These are phyloP conservation scores for Paedocypris sp. DNA, from an alignment of 2,113 vertebrate species.

Conservation along the genomic window DNA sequence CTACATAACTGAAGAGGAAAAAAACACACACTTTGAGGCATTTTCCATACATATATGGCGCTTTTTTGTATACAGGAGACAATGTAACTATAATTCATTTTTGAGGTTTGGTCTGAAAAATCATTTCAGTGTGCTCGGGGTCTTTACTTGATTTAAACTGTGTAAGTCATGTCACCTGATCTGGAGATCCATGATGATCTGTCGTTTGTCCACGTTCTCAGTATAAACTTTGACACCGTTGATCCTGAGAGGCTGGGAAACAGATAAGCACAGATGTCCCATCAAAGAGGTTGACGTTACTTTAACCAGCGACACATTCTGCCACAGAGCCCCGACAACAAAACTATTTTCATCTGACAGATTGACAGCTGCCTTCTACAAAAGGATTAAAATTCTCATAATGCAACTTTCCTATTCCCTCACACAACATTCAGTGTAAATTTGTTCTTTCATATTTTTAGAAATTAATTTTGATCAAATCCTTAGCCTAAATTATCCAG, in stretches of 20 bases:
- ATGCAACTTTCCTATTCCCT: neutral
- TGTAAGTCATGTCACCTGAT: slow-evolving; percentile 68
- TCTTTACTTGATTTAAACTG: too few species aligned
- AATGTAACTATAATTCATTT: too few species aligned
- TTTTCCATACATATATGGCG: too few species aligned
- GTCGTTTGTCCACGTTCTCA: slow-evolving; percentile 95
- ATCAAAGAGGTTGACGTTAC: neutral
- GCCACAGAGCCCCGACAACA: neutral
- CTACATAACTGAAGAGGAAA: too few species aligned
- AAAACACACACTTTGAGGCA: too few species aligned
- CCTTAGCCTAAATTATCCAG: too few species aligned
- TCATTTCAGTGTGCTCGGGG: too few species aligned
- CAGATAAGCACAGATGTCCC: slow-evolving; percentile 3
- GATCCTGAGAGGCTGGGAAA: slow-evolving; percentile 79
- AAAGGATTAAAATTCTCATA: neutral
- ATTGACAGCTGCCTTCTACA: slow-evolving; percentile 13
- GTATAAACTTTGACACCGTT: slow-evolving; percentile 96
- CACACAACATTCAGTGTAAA: neutral
- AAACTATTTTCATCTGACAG: slow-evolving; percentile 25
- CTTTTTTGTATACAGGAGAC: too few species aligned
- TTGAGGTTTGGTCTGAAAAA: too few species aligned
- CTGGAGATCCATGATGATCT: slow-evolving; percentile 95
- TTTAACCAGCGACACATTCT: slow-evolving; percentile 7
- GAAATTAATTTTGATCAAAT: too few species aligned
- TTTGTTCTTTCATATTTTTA: too few species aligned